phyloP scores from a whole-genome alignment of 2,888 invertebrate genomes.

The Quadroppia sp. region DNA sequence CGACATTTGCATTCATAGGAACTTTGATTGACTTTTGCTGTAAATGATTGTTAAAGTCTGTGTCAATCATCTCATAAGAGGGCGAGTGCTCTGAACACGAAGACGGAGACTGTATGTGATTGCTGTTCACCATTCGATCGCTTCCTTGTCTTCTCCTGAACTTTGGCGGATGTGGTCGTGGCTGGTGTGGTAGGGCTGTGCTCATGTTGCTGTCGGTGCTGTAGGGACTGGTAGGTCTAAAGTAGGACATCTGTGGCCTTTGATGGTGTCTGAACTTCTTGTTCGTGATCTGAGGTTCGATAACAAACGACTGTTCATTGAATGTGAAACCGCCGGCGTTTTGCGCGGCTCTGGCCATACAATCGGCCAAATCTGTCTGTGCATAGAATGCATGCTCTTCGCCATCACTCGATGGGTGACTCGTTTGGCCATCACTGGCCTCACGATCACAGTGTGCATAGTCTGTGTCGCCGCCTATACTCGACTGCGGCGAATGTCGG shows the following conservation, averaged over 20 bases:
- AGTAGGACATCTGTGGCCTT: conserved; percentile 36
- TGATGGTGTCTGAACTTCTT: conserved; percentile 24
- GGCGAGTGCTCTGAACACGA: conserved; percentile 36
- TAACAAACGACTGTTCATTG: conserved; percentile 35
- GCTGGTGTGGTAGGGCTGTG: conserved; percentile 47
- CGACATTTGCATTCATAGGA: conserved; percentile 1
- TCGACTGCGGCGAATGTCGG: conserved; percentile 44
- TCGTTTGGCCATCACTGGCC: conserved; percentile 50
- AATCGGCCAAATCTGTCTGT: conserved; percentile 55
- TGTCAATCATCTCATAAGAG: conserved; percentile 21
- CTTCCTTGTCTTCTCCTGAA: conserved; percentile 7
- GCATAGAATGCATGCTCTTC: conserved; percentile 54
- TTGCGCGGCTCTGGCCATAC: conserved; percentile 54
- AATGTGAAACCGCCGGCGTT: conserved; percentile 52
- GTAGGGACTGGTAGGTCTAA: conserved; percentile 54
- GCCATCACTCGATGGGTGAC: conserved; percentile 53
- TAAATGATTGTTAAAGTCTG: conserved; percentile 28
- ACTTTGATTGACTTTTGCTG: conserved; percentile 26
- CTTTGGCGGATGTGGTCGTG: conserved; percentile 39
- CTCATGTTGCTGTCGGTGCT: conserved; percentile 55
- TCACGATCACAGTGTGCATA: conserved; percentile 45
- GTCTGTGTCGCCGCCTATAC: conserved; percentile 45
- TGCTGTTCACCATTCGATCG: background rate
- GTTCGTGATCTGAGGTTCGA: conserved; percentile 39
- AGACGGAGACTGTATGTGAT: conserved; percentile 15